Base-by-base conservation (phyloP, 2,888 invertebrate genomes). In the Acronicta aceris region DNA sequence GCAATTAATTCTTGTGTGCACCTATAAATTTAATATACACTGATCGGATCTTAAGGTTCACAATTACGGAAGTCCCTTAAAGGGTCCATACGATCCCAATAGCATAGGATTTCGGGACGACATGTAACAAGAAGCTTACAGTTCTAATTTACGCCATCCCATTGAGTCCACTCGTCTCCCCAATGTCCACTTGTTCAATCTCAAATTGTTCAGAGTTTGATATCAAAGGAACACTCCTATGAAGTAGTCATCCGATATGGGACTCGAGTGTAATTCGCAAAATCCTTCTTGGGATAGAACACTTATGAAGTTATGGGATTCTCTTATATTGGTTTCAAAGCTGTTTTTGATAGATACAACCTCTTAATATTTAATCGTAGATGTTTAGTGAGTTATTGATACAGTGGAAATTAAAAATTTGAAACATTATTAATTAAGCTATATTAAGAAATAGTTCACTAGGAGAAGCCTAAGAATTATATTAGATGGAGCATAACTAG, bases 141-240 rank as follows among this genome's bases (percentile, higher is more conserved):
- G 78, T 70, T 80, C 84, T 85, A 85, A 89, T 88, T 89, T 83
- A 78, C 81, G 80, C 75, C 73, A 62, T 60, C 71, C 75, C 73
- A 76, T 78, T 72, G 70, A 79, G 84, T 83, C 83, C 84, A 83
- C 83, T 83, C 67, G 46, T 59, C 74, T 78, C 88, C 88, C 87
- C 74, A 79, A 83, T 79, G 89, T 82, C 87, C 89, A 85, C 92
- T 92, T 87, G 89, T 89, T 91, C 89, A 88, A 88, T 80, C 86
- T 88, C 87, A 78, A 87, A 89, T 89, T 87, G 82, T 80, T 81
- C 65, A 76, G 85, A 79, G 77, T 90, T 87, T 76, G 67, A 81
- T 91, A 89, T 88, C 92, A 91, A 91, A 91, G 88, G 86, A 72
- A 66, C 48, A 42, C 57, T 73, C 78, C 78, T 75, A 65, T 71